Evolutionary conservation across 2,797 vertebrate genomes (phyloP), one percentile per base, ranked within the genome.

Genomic region (Prionace glauca): DNA sequence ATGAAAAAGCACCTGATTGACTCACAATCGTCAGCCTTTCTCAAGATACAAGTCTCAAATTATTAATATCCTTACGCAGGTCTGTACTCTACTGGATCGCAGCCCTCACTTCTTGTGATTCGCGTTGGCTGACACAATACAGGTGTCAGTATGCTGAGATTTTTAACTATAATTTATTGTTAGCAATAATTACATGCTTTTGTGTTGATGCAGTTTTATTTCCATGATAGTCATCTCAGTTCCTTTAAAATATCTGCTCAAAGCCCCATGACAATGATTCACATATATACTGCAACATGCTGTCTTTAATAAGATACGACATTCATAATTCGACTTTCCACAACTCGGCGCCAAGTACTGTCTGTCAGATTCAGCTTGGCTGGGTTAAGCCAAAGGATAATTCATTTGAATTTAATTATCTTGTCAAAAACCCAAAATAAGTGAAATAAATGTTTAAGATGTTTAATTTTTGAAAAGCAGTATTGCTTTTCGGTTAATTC

Each of bases 291-390:
- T 4, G 32, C n/a, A 36, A 69, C 90, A 92, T 92, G 36, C 65
- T 69, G n/a, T 67, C 67, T 92, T 92, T 92, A 91, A 91, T 91
- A 41, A 22, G n/a, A 92, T 92, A 22, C 36, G 90, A 92, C 90
- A 69, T 92, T 67, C n/a, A 20, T 36, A 41, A 36, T 92, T 92
- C 1, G 20, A 92, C n/a, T 92, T 92, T 92, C 90, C 90, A 92
- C 62, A 69, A 69, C n/a, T 92, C 41, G 67, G 36, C 5, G 90
- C 90, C 90, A 92, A 92, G 20, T 84, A 22, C 81, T 84, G 79
- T 20, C 79, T 84, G 36, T 41, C 65, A 92, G 65, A 9, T 41
- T 41, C 65, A 36, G 87, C 60, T 36, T 69, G 12, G n/a, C 41
- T 92, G 69, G n/a, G 20, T 69, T 69, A 67, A 69, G 65, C 90